Base-by-base conservation (phyloP, 2,888 invertebrate genomes). In the Chymomyza caudatula region DNA sequence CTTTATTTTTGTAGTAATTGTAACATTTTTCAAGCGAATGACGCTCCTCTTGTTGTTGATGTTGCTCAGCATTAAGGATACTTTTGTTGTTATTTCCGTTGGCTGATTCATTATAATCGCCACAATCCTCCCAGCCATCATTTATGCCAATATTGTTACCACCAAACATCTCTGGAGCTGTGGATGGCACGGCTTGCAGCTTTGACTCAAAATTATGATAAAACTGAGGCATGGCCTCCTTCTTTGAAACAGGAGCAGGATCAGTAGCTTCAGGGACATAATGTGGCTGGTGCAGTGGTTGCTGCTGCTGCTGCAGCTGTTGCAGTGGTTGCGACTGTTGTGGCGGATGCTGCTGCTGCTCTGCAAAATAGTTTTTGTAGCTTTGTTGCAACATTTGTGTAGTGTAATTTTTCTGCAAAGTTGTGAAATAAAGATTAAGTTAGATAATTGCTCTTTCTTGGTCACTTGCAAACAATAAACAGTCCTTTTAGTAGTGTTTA, bases 11-110 rank as follows among this genome's bases (percentile, higher is more conserved):
- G 57, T 57, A 73, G 29, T 67, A 74, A 22, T 51, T 62, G 65
- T 1, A 93, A 83, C 93, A 93, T 73, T 94, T 93, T 64, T 92
- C 92, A 72, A 93, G 91, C 17, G 59, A 8, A 1, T 58, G 5
- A 53, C 17, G 54, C 43, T 63, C 64, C 66, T 72, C 63, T 19
- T 72, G 53, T 58, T 68, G 65, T 61, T 74, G 55, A 44, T 60
- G 15, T 60, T 72, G 61, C 15, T 8, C 42, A 59, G 6, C 51
- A 8, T 3, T 63, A 55, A 4, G 77, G 65, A 43, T 73, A 66
- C 55, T 76, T 60, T 53, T 62, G 63, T 29, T 60, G 60, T 37
- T 52, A 61, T 71, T 74, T 29, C 65, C 72, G 54, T 82, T 88
- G 53, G 81, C 83, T 69, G 75, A 86, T 76, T 89, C 90, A 75